Evolutionary conservation across 2,797 vertebrate genomes (phyloP).

Genomic region (Protosalanx chinensis): DNA sequence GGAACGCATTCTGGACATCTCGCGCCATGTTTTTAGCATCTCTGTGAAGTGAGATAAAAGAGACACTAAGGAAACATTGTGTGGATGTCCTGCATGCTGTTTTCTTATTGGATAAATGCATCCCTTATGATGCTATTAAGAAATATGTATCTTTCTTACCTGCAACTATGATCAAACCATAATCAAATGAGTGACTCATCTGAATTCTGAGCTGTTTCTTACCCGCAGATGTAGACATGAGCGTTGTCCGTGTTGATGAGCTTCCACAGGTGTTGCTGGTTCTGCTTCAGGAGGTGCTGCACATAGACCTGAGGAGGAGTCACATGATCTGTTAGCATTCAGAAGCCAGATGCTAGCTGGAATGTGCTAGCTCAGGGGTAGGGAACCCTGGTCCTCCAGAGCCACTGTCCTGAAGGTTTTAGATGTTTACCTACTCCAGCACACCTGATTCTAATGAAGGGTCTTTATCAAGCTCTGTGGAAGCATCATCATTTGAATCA

Average conservation of each 20-base stretch:
- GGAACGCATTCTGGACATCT: slow-evolving; percentile 79
- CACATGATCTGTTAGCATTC: neutral
- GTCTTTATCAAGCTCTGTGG: too few species aligned
- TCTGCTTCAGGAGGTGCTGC: slow-evolving; percentile 78
- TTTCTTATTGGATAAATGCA: too few species aligned
- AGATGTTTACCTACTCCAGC: too few species aligned
- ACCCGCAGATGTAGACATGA: slow-evolving; percentile 84
- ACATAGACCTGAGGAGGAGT: slow-evolving; percentile 74
- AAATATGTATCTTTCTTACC: neutral
- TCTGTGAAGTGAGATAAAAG: slow-evolving; percentile 44
- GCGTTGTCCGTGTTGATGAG: slow-evolving; percentile 69
- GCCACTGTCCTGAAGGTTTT: too few species aligned
- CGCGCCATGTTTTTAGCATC: slow-evolving; percentile 84
- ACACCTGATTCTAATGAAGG: too few species aligned
- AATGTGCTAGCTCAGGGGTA: neutral
- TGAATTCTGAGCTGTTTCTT: slow-evolving; percentile 35
- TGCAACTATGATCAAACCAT: too few species aligned
- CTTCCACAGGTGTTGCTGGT: slow-evolving; percentile 78
- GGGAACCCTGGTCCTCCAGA: too few species aligned
- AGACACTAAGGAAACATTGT: too few species aligned
- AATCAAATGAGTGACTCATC: too few species aligned
- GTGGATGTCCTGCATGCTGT: too few species aligned
- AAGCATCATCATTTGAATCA: too few species aligned
- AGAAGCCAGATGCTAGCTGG: neutral
- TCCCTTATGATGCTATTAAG: too few species aligned